Percentiles rank a stretch among this genome's conserved stretches.
Conservation (phyloP, 2,888 invertebrate species). For the Himalopsyche kuldschensis region DNA sequence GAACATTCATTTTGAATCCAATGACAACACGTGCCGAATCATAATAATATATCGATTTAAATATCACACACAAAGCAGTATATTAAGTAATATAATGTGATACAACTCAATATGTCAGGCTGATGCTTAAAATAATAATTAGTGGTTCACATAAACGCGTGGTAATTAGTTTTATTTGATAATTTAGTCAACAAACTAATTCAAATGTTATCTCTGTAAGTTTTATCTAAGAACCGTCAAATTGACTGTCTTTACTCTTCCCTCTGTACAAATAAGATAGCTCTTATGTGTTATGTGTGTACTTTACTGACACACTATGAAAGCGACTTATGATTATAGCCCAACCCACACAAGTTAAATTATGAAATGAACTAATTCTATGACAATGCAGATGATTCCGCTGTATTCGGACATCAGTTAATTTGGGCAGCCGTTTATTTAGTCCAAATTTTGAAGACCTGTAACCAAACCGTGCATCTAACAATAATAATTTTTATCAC, state of each 20-base stretch:
- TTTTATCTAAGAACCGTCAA: not conserved
- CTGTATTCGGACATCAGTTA: too few species aligned
- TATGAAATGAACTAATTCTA: not conserved
- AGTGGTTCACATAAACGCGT: not conserved
- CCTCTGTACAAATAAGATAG: not conserved
- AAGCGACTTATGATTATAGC: not conserved
- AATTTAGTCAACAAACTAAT: not conserved
- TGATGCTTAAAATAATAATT: not conserved
- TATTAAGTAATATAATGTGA: too few species aligned
- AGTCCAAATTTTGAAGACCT: too few species aligned
- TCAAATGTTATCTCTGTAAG: not conserved
- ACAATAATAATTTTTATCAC: too few species aligned
- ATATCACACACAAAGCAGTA: too few species aligned
- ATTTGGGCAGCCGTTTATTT: too few species aligned
- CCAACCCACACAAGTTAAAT: not conserved
- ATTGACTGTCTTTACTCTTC: not conserved
- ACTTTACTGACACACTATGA: not conserved
- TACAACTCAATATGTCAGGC: too few species aligned
- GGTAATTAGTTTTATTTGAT: not conserved
- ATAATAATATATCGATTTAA: too few species aligned
- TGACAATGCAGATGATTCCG: too few species aligned
- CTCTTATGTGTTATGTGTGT: not conserved
- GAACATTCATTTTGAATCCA: too few species aligned
- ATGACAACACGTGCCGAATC: too few species aligned
- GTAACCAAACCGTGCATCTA: too few species aligned